These are phyloP conservation scores for Sesia bembeciformis DNA, from an alignment of 2,888 invertebrate genomes.

Conservation along the genomic window DNA sequence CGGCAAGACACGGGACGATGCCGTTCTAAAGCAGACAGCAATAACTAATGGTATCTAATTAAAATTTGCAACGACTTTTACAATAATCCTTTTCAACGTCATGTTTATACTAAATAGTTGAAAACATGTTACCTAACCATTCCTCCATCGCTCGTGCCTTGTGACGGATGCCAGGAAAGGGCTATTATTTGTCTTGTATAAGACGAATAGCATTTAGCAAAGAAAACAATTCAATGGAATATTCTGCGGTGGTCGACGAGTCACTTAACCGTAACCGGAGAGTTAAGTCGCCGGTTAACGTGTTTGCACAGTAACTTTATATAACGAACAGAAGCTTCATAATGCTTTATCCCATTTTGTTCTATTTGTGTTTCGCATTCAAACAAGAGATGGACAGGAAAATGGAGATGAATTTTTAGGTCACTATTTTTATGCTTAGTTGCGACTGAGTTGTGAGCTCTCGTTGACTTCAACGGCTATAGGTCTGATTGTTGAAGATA, in stretches of 20 bases:
- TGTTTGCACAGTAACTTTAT: constrained; percentile 59
- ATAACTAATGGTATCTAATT: too few species aligned
- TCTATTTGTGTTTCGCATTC: not conserved
- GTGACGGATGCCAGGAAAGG: not conserved
- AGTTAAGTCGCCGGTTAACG: constrained; percentile 52
- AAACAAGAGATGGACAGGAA: not conserved
- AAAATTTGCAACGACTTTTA: too few species aligned
- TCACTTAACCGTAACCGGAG: constrained; percentile 67
- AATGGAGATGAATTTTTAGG: not conserved
- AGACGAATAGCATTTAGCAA: constrained; percentile 46
- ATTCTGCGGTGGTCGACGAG: constrained; percentile 58
- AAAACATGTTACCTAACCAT: too few species aligned
- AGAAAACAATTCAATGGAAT: constrained; percentile 68
- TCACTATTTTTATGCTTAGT: too few species aligned
- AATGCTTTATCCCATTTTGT: constrained; percentile 37
- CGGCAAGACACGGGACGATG: too few species aligned
- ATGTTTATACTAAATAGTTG: too few species aligned
- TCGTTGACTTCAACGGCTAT: too few species aligned
- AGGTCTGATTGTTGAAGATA: too few species aligned
- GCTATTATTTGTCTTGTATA: constrained; percentile 25
- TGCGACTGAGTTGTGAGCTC: too few species aligned
- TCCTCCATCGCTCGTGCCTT: too few species aligned
- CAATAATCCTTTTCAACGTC: too few species aligned
- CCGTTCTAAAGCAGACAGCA: too few species aligned
- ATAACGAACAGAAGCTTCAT: constrained; percentile 50